A percentile compares a stretch with the other conserved stretches of the same genome.
Evolutionary conservation across 2,888 invertebrate species (phyloP).

Genomic region (Pollenia labialis): DNA sequence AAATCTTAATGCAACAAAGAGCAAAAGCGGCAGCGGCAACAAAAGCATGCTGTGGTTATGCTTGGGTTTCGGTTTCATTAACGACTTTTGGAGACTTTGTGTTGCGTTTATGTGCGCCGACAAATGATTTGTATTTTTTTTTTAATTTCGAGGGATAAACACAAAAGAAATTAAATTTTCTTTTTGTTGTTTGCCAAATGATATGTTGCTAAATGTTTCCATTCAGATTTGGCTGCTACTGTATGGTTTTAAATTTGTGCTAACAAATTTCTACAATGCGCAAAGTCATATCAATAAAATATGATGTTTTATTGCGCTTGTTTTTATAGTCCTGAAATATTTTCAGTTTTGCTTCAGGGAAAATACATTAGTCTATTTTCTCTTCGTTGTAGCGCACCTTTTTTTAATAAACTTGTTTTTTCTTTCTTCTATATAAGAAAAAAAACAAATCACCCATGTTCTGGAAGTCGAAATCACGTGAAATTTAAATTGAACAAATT

Average conservation of each 20-base stretch:
- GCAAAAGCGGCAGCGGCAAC: constrained; percentile 9
- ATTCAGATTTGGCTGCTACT: constrained; percentile 58
- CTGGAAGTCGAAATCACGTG: too few species aligned
- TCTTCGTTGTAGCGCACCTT: too few species aligned
- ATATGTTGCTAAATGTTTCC: constrained; percentile 16
- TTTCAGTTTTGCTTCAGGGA: too few species aligned
- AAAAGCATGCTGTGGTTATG: constrained; percentile 55
- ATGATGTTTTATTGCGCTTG: constrained; percentile 1
- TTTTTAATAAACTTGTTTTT: too few species aligned
- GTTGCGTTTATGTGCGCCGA: constrained; percentile 52
- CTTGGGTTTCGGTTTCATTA: constrained; percentile 58
- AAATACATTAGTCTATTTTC: too few species aligned
- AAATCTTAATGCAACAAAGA: constrained; percentile 34
- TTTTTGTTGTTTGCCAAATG: not conserved
- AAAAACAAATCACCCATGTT: too few species aligned
- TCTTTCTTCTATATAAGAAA: too few species aligned
- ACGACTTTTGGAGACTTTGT: constrained; percentile 72
- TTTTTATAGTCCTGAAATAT: not conserved
- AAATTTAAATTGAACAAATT: too few species aligned
- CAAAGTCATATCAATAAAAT: constrained; percentile 31
- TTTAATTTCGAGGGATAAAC: constrained; percentile 7
- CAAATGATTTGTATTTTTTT: constrained; percentile 34
- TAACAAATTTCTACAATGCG: not conserved
- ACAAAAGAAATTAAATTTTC: constrained; percentile 68
- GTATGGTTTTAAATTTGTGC: constrained; percentile 54